phyloP scores from a whole-genome alignment of 1,140 invertebrate species.

The Calephelis virginiensis region DNA sequence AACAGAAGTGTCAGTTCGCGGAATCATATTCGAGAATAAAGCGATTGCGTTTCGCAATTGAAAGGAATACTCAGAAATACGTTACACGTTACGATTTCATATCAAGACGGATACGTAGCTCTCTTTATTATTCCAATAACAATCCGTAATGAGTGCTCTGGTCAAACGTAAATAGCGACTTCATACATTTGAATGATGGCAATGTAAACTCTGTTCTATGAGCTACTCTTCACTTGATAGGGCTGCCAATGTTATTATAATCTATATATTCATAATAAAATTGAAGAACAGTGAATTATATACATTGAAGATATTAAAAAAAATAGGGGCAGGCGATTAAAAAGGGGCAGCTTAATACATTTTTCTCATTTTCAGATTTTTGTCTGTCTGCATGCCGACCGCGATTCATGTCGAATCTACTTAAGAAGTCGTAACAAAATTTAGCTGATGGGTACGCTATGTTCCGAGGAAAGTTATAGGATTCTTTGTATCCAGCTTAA shows the following conservation, averaged over 20 bases:
- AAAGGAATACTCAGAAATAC: conserved; percentile 58
- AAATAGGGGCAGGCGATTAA: no score
- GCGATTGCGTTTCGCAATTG: conserved; percentile 67
- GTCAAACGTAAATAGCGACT: conserved; percentile 75
- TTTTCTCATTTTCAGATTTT: no score
- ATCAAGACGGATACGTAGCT: conserved; percentile 62
- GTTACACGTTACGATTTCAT: conserved; percentile 50
- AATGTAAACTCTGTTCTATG: conserved; percentile 69
- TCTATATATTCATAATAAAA: not conserved
- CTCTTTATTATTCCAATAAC: conserved; percentile 78
- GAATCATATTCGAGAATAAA: conserved; percentile 62
- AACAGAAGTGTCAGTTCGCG: conserved; percentile 70
- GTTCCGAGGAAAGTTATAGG: no score
- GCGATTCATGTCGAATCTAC: no score
- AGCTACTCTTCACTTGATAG: conserved; percentile 53
- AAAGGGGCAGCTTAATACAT: no score
- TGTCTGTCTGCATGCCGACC: no score
- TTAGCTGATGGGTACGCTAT: no score
- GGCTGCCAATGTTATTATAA: conserved; percentile 35
- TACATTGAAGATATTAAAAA: no score
- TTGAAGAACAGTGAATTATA: no score
- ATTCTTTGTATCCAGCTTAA: no score
- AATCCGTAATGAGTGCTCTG: conserved; percentile 76
- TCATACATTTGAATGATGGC: conserved; percentile 75
- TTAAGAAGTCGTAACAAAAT: no score